A percentile compares a stretch with the other conserved stretches of the same genome.
These are phyloP conservation scores for Lordiphosa mommai DNA, from an alignment of 1,140 invertebrate genomes.

Conservation along the genomic window DNA sequence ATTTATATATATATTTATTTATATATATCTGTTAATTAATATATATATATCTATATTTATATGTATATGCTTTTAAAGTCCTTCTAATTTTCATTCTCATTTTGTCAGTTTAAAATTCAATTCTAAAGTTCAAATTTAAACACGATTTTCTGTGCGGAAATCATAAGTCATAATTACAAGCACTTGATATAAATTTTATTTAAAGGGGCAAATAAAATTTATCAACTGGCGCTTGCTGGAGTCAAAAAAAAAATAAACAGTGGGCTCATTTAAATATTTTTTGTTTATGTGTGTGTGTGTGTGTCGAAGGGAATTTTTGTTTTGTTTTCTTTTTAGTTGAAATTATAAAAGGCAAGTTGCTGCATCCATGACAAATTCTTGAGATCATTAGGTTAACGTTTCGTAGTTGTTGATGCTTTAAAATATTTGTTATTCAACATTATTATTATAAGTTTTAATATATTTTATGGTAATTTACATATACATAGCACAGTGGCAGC, in stretches of 20 bases:
- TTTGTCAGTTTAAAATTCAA: slow-evolving; percentile 51
- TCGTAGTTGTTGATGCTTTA: slow-evolving; percentile 1
- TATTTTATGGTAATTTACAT: slow-evolving; percentile 9
- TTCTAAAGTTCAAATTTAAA: slow-evolving; percentile 24
- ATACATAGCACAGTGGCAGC: too few species aligned
- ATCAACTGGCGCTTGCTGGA: not conserved
- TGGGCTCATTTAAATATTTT: not conserved
- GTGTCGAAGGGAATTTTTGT: not conserved
- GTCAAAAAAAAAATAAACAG: not conserved
- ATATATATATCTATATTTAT: slow-evolving; percentile 56
- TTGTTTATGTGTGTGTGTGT: too few species aligned
- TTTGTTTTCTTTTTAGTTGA: not conserved
- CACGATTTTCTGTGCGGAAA: slow-evolving; percentile 11
- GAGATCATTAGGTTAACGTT: slow-evolving; percentile 8
- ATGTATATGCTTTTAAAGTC: slow-evolving; percentile 49
- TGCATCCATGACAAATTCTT: slow-evolving; percentile 6
- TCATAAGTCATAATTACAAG: not conserved
- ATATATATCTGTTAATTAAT: slow-evolving; percentile 29
- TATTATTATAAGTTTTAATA: slow-evolving; percentile 24
- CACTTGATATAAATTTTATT: slow-evolving; percentile 2
- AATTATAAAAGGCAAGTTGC: slow-evolving; percentile 4
- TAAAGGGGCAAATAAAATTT: not conserved
- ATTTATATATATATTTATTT: slow-evolving; percentile 52
- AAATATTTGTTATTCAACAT: slow-evolving; percentile 17
- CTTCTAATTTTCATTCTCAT: slow-evolving; percentile 12